Conservation (phyloP, 2,888 invertebrate species). For the Lamellibrachia columna region DNA sequence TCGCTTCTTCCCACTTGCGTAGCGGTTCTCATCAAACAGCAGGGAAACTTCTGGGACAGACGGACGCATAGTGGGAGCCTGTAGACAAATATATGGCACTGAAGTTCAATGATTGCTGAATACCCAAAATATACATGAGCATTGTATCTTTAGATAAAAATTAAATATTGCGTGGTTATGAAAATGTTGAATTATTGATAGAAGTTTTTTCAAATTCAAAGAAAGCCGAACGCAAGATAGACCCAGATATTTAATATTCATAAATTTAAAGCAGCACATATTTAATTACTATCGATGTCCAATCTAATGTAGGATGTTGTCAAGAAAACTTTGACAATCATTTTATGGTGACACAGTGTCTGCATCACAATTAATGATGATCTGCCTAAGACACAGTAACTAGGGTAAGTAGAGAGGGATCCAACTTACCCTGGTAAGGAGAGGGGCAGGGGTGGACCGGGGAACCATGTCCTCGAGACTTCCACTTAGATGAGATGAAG, state of each 20-base stretch:
- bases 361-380: neutral
- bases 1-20: neutral
- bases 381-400: neutral
- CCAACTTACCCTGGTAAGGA: conserved; percentile 44
- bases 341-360: neutral
- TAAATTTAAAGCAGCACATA: neutral
- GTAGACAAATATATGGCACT: neutral
- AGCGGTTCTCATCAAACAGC: conserved; percentile 43
- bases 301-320: neutral
- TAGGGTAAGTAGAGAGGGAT: neutral
- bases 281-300: conserved; percentile 14
- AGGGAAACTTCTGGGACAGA: conserved; percentile 63
- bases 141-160: neutral
- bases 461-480: conserved; percentile 51
- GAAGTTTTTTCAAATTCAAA: neutral
- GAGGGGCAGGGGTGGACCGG: conserved; percentile 53
- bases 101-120: neutral
- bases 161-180: neutral
- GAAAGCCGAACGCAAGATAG: neutral
- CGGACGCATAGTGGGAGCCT: conserved; percentile 42
- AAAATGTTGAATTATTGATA: neutral
- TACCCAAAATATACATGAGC: neutral
- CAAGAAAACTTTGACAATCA: neutral
- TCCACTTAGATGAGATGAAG: conserved; percentile 19
- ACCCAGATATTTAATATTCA: neutral